Evolutionary conservation across 2,797 vertebrate species (phyloP).

Genomic region (Acropternis orthonyx): DNA sequence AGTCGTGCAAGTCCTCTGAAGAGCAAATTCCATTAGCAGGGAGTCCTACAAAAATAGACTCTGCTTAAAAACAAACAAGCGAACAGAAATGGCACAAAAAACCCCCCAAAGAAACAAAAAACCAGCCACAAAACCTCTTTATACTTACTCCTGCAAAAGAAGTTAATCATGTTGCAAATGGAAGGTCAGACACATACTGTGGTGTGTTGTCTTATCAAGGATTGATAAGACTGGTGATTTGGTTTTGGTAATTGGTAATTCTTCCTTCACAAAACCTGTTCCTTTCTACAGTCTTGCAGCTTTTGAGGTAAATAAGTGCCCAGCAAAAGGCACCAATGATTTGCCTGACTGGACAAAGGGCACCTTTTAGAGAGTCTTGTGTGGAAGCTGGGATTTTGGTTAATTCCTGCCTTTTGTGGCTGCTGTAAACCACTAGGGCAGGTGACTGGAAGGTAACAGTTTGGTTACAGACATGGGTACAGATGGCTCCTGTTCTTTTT

Average conservation of each 20-base stretch:
- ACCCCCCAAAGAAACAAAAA: not conserved
- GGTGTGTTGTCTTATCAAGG: not conserved
- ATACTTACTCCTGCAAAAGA: not conserved
- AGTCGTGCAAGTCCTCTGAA: not conserved
- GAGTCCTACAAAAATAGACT: not conserved
- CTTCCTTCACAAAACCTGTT: not conserved
- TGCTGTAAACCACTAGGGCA: not conserved
- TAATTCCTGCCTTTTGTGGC: not conserved
- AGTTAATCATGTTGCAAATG: not conserved
- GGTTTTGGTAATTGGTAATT: not conserved
- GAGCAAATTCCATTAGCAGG: not conserved
- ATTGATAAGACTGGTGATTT: too few species aligned
- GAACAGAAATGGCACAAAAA: not conserved
- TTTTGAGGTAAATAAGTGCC: not conserved
- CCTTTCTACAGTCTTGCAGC: not conserved
- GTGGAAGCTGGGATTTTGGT: not conserved
- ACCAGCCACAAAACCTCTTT: not conserved
- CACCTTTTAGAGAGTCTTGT: not conserved
- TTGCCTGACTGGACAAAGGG: not conserved
- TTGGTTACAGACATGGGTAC: not conserved
- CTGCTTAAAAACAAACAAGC: not conserved
- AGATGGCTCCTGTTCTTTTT: rapidly evolving
- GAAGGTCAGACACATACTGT: not conserved
- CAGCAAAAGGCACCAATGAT: not conserved
- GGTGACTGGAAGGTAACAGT: not conserved